Percentiles rank a stretch among this genome's conserved stretches.
Evolutionary conservation across 2,888 invertebrate genomes (phyloP).

Genomic region (Eudiplozoon nipponicum): DNA sequence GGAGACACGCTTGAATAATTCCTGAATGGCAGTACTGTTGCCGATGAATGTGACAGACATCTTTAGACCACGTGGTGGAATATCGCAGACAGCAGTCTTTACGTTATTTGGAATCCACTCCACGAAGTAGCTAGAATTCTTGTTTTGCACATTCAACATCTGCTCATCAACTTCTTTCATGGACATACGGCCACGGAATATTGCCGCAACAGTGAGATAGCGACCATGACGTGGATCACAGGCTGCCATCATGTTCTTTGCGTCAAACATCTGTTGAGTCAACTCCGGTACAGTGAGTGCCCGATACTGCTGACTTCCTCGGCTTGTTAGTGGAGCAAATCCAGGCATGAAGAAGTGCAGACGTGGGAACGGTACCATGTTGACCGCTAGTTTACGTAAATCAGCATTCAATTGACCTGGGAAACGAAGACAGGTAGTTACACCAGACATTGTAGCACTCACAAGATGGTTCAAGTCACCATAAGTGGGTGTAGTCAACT

Average conservation of each 20-base stretch:
- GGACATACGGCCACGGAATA: conserved; percentile 12
- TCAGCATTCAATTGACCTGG: conserved; percentile 16
- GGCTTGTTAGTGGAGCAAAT: conserved; percentile 15
- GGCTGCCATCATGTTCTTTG: conserved; percentile 16
- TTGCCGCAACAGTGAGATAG: conserved; percentile 14
- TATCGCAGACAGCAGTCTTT: conserved; percentile 55
- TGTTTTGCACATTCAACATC: conserved; percentile 67
- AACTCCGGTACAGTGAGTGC: conserved; percentile 12
- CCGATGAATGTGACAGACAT: conserved; percentile 56
- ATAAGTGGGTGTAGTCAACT: conserved; percentile 15
- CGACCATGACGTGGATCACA: conserved; percentile 15
- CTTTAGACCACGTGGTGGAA: conserved; percentile 49
- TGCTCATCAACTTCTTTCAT: conserved; percentile 32
- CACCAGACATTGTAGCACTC: conserved; percentile 16
- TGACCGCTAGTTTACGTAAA: conserved; percentile 16
- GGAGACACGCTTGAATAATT: conserved; percentile 18
- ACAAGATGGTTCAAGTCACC: conserved; percentile 16
- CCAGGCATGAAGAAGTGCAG: conserved; percentile 16
- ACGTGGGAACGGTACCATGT: conserved; percentile 16
- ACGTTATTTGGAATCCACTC: conserved; percentile 68
- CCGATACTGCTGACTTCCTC: conserved; percentile 10
- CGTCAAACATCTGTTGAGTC: conserved; percentile 16
- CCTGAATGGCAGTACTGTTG: conserved; percentile 18
- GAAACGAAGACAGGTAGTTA: conserved; percentile 14
- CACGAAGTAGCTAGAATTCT: conserved; percentile 48